Evolutionary conservation across 2,888 invertebrate species (phyloP), one percentile per base, ranked within the genome.

Genomic region (Caenorhabditis drosophilae): DNA sequence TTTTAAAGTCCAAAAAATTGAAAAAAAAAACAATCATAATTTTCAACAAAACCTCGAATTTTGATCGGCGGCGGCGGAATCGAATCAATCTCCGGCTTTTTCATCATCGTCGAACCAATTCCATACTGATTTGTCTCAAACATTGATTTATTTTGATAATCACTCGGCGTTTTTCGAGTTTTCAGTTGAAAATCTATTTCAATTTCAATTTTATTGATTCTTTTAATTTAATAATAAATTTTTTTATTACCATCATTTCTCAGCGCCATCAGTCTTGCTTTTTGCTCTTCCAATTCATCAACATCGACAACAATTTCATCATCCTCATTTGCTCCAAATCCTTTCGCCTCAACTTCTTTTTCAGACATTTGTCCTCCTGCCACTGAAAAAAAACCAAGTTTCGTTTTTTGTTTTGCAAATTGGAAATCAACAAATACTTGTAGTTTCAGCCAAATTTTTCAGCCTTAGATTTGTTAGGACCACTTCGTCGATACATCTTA

Each of bases 381-480:
- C n/a, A n/a, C n/a, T n/a, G n/a, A n/a, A n/a, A n/a, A n/a, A n/a
- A n/a, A n/a, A n/a, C n/a, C n/a, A n/a, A n/a, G n/a, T n/a, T n/a
- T n/a, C n/a, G n/a, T n/a, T n/a, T n/a, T n/a, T n/a, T n/a, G n/a
- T n/a, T n/a, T n/a, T n/a, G n/a, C n/a, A n/a, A n/a, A n/a, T n/a
- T n/a, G n/a, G n/a, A n/a, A n/a, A n/a, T n/a, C n/a, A n/a, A n/a
- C n/a, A n/a, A n/a, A n/a, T n/a, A n/a, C n/a, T n/a, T n/a, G n/a
- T n/a, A n/a, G n/a, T n/a, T n/a, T n/a, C 26, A 41, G 7, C 9
- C 20, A 40, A 20, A 6, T 9, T 20, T 40, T n/a, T 40, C 40
- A 18, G 6, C 18, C 44, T 11, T 4, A 44, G 9, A 11, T 53
- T 42, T 7, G 31, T 23, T 11, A 62, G 22, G 11, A 52, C 42